A percentile compares a stretch with the other conserved stretches of the same genome.
Conservation (phyloP, 1,140 invertebrate species). For the Drosophila kohkoa region DNA sequence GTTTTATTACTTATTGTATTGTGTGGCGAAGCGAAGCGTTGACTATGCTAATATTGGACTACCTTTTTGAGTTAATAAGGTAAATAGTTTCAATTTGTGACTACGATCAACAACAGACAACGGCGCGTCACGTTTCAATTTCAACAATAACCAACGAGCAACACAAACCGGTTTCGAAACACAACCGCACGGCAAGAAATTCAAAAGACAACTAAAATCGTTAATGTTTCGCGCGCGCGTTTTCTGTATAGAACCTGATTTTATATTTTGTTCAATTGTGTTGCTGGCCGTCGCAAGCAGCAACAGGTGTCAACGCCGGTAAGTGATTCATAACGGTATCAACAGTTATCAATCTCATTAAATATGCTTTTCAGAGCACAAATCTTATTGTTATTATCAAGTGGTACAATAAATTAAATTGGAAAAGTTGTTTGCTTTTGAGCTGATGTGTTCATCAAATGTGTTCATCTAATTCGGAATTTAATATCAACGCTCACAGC, state of each 20-base stretch:
- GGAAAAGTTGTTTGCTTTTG: constrained; percentile 1
- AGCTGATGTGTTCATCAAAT: constrained; percentile 18
- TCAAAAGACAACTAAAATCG: constrained; percentile 75
- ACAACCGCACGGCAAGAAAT: constrained; percentile 75
- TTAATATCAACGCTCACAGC: constrained; percentile 17
- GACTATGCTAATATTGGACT: constrained; percentile 62
- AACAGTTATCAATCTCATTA: background rate
- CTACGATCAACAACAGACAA: constrained; percentile 1
- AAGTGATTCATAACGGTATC: constrained; percentile 9
- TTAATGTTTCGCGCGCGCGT: constrained; percentile 59
- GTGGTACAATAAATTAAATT: background rate
- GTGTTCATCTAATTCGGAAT: constrained; percentile 21
- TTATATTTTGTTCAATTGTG: constrained; percentile 37
- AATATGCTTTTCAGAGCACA: background rate
- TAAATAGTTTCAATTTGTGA: constrained; percentile 45
- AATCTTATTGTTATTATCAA: too few species aligned
- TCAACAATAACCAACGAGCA: constrained; percentile 25
- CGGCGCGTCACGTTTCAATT: constrained; percentile 52
- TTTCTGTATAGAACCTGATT: constrained; percentile 66
- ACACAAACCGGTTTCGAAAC: constrained; percentile 67
- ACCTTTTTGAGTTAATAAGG: constrained; percentile 60
- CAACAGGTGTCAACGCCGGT: constrained; percentile 56
- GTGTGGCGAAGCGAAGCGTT: constrained; percentile 20
- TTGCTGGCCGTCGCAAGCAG: constrained; percentile 17
- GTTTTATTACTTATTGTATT: too few species aligned